These are phyloP conservation scores for Endomychus coccineus DNA, from an alignment of 2,888 invertebrate species.

Conservation along the genomic window DNA sequence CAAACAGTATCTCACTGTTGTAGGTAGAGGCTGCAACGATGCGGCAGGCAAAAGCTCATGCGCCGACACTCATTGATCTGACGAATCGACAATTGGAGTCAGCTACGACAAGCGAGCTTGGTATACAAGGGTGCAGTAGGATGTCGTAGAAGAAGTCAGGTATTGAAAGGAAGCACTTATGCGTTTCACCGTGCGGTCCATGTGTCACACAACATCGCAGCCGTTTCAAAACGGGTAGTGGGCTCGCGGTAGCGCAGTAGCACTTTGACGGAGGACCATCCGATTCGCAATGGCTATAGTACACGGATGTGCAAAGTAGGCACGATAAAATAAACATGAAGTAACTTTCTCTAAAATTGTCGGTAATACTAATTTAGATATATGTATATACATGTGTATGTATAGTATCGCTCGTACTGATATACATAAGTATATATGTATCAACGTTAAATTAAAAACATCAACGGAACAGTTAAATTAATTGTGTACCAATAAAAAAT, in stretches of 20 bases:
- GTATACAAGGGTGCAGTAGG: slow-evolving; percentile 15
- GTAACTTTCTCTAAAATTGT: slow-evolving; percentile 38
- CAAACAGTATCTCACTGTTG: slow-evolving; percentile 10
- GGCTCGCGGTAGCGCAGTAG: slow-evolving; percentile 42
- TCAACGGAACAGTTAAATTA: slow-evolving; percentile 30
- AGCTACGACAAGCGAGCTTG: slow-evolving; percentile 14
- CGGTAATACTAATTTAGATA: slow-evolving; percentile 31
- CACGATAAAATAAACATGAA: slow-evolving; percentile 42
- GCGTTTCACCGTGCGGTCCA: slow-evolving; percentile 27
- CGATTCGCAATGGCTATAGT: slow-evolving; percentile 40
- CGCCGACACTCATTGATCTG: slow-evolving; percentile 42
- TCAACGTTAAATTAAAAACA: slow-evolving; percentile 32
- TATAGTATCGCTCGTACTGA: slow-evolving; percentile 30
- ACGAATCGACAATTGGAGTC: slow-evolving; percentile 23
- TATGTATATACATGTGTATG: slow-evolving; percentile 43
- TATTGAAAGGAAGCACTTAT: too few species aligned
- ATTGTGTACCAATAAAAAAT: slow-evolving; percentile 30
- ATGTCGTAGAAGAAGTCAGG: slow-evolving; percentile 18
- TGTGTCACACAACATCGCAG: slow-evolving; percentile 37
- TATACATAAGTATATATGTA: slow-evolving; percentile 39
- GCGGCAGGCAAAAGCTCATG: slow-evolving; percentile 40
- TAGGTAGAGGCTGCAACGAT: slow-evolving; percentile 25
- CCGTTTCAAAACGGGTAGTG: slow-evolving; percentile 32
- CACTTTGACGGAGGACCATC: slow-evolving; percentile 37
- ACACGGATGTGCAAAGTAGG: slow-evolving; percentile 42